Conservation (phyloP, 2,797 vertebrate species). For the Pseudochromis fuscus region DNA sequence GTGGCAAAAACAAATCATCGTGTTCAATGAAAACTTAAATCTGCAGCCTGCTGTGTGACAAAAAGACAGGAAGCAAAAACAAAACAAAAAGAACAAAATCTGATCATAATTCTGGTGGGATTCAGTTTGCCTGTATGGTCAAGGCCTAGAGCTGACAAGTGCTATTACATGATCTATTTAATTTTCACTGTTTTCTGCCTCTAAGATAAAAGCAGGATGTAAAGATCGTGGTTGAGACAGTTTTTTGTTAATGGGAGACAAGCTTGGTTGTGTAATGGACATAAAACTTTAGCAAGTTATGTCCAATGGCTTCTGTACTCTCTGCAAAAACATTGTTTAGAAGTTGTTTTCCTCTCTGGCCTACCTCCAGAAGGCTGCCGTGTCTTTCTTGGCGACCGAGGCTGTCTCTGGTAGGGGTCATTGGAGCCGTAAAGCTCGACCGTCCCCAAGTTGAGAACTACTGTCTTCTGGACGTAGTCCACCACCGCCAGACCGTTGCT, state of each 20-base stretch:
- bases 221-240: neutral
- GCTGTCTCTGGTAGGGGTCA: constrained; percentile 97
- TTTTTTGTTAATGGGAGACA: too few species aligned
- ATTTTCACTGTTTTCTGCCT: neutral
- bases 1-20: constrained; percentile 8
- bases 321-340: neutral
- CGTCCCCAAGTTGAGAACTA: constrained; percentile 94
- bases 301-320: neutral
- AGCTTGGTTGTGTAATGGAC: constrained; percentile 2
- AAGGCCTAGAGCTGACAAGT: neutral
- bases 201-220: neutral
- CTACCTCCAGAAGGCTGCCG: constrained; percentile 97
- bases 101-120: neutral
- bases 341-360: constrained; percentile 1
- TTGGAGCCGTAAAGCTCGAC: constrained; percentile 95
- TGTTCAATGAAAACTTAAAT: constrained; percentile 10
- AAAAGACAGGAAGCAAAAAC: too few species aligned
- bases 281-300: neutral
- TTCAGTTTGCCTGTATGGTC: neutral
- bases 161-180: neutral
- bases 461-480: constrained; percentile 97
- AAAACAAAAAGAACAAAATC: neutral
- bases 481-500: constrained; percentile 96
- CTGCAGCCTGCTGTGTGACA: neutral
- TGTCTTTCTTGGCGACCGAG: constrained; percentile 95